Evolutionary conservation across 2,113 vertebrate species (phyloP).

Genomic region (Setophaga petechia): DNA sequence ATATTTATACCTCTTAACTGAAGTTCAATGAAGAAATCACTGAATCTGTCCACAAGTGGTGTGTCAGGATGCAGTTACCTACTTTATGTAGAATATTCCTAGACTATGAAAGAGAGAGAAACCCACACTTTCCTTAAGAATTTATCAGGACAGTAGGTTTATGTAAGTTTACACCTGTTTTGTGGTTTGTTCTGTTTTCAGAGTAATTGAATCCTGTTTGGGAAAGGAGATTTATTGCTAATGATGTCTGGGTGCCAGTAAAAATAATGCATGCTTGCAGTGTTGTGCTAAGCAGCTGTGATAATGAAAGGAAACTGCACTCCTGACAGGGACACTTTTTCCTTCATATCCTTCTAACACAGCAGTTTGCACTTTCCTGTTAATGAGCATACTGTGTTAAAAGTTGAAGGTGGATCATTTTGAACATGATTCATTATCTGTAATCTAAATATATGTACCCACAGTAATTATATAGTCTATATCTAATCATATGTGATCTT

Average conservation of each 20-base stretch:
- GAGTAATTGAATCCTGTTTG: neutral
- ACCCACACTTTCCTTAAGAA: accelerated
- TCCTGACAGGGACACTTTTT: neutral
- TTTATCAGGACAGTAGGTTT: neutral
- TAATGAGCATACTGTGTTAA: neutral
- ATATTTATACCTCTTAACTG: neutral
- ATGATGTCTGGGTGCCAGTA: neutral
- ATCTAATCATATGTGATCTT: neutral
- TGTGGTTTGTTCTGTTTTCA: neutral
- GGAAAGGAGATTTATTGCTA: neutral
- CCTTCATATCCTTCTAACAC: neutral
- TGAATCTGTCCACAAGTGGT: neutral
- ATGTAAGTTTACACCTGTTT: neutral
- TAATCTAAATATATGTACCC: neutral
- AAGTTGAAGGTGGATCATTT: neutral
- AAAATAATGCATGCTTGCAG: neutral
- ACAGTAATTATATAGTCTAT: neutral
- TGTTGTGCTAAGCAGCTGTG: neutral
- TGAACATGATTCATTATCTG: neutral
- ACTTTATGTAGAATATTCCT: neutral
- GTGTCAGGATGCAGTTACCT: neutral
- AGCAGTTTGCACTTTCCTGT: neutral
- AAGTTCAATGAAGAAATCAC: neutral
- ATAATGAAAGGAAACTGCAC: neutral
- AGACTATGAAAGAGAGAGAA: neutral